A percentile compares a stretch with the other conserved stretches of the same genome.
phyloP scores from a whole-genome alignment of 2,888 invertebrate species.

The Norana najaformis region DNA sequence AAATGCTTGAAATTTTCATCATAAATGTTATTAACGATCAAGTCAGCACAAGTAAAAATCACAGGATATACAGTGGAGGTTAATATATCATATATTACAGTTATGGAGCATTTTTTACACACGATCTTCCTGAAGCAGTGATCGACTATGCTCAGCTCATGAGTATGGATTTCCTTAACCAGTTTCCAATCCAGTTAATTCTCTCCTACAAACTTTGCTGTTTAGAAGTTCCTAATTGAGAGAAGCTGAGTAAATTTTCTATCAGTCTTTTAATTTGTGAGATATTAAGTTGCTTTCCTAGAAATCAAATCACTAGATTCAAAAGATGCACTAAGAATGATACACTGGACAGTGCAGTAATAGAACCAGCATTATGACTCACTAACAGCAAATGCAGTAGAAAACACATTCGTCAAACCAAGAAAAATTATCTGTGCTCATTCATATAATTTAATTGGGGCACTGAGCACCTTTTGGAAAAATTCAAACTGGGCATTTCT shows the following conservation, averaged over 20 bases:
- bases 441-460: neutral
- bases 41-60: neutral
- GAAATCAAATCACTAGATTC: too few relatives aligned
- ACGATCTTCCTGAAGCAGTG: neutral
- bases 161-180: neutral
- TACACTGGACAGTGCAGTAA: too few relatives aligned
- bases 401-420: neutral
- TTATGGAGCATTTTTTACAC: neutral
- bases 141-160: neutral
- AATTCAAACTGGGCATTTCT: neutral
- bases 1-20: neutral
- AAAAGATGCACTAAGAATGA: too few relatives aligned
- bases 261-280: neutral
- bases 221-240: too few relatives aligned
- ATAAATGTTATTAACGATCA: neutral
- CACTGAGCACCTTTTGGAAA: neutral
- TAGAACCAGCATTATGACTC: too few relatives aligned
- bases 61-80: neutral
- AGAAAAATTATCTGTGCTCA: neutral
- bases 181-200: too few relatives aligned
- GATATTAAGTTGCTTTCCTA: neutral
- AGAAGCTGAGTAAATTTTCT: too few relatives aligned
- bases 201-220: too few relatives aligned
- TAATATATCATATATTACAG: neutral
- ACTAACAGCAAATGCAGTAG: neutral